Conservation (phyloP, 2,113 vertebrate species). For the Podocnemis expansa region DNA sequence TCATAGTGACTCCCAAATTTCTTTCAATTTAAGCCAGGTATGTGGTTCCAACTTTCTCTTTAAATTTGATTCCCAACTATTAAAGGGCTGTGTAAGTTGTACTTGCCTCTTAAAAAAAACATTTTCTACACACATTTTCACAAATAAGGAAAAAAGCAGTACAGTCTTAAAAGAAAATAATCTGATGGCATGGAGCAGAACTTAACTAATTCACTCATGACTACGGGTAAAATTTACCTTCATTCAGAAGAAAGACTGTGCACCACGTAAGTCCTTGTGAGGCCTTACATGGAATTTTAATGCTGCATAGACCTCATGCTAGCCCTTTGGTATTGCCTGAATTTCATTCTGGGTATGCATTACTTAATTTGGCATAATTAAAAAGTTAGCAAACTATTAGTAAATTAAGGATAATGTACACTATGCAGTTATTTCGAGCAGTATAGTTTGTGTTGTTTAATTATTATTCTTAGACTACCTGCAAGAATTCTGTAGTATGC, state of each 20-base stretch:
- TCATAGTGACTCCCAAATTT: background rate
- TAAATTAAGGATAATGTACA: background rate
- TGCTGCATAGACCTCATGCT: background rate
- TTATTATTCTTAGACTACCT: background rate
- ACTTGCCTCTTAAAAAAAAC: background rate
- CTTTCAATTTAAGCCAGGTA: background rate
- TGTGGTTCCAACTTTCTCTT: background rate
- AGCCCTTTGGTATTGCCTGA: background rate
- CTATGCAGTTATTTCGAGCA: background rate
- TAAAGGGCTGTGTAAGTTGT: background rate
- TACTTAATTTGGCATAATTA: background rate
- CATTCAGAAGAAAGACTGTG: background rate
- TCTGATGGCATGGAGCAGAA: background rate
- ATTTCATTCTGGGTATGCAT: background rate
- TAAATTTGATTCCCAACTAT: constrained; percentile 22
- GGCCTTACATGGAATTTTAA: background rate
- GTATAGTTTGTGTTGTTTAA: background rate
- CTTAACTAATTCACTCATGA: background rate
- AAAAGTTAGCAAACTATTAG: background rate
- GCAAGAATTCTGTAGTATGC: background rate
- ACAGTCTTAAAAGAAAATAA: background rate
- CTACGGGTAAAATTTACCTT: background rate
- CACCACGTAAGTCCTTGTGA: background rate
- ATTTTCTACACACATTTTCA: background rate
- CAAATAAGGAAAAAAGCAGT: background rate